A percentile compares a stretch with the other conserved stretches of the same genome.
Conservation (phyloP, 2,888 invertebrate genomes). For the Volucella zonaria region DNA sequence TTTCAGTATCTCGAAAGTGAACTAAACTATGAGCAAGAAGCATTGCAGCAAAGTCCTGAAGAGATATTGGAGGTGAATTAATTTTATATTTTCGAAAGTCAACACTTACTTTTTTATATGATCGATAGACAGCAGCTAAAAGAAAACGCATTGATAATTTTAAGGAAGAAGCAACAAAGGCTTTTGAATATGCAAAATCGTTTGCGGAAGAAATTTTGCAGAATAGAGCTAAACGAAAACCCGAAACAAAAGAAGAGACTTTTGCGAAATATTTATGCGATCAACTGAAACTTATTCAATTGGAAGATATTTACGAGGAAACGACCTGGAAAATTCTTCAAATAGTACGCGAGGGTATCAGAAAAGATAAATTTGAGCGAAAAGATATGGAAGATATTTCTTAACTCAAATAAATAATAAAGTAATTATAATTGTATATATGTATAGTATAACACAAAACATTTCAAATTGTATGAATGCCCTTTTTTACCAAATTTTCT, state of each 20-base stretch:
- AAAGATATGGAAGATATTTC: background rate
- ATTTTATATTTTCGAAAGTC: background rate
- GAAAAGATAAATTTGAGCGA: background rate
- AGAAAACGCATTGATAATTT: background rate
- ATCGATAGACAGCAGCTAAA: background rate
- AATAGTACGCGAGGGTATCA: conserved; percentile 2
- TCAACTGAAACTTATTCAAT: conserved; percentile 3
- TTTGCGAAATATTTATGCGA: conserved; percentile 8
- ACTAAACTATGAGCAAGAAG: background rate
- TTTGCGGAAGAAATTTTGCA: conserved; percentile 9
- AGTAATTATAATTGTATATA: too few species aligned
- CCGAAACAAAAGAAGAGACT: background rate
- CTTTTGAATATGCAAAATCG: conserved; percentile 9
- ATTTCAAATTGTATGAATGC: too few species aligned
- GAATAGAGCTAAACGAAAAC: conserved; percentile 1
- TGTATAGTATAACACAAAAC: too few species aligned
- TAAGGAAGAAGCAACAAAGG: background rate
- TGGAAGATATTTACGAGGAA: conserved; percentile 9
- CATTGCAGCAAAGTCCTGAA: background rate
- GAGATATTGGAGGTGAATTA: background rate
- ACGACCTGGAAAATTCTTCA: conserved; percentile 18
- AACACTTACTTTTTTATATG: background rate
- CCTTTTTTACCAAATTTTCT: too few species aligned
- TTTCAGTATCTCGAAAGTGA: background rate
- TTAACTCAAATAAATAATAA: background rate